These are phyloP conservation scores for Leptothorax acervorum DNA, from an alignment of 2,888 invertebrate species.

Conservation along the genomic window DNA sequence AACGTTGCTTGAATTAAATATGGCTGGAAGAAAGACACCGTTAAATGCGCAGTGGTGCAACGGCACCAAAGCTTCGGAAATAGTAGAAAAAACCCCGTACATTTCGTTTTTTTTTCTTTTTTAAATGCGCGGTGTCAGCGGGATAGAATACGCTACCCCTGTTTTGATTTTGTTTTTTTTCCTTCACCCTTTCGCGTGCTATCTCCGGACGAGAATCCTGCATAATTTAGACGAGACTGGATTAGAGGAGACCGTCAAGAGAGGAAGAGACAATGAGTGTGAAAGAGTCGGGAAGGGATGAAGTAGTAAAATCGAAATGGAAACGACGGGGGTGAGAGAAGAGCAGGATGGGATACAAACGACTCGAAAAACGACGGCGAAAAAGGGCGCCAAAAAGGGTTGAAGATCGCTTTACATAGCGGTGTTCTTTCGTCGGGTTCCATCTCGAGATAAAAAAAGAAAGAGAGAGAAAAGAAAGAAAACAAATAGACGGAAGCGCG, in stretches of 20 bases:
- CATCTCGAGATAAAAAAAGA: slow-evolving; percentile 67
- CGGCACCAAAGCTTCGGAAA: slow-evolving; percentile 57
- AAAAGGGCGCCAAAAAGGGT: slow-evolving; percentile 80
- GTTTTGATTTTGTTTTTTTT: slow-evolving; percentile 77
- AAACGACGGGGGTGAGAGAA: slow-evolving; percentile 59
- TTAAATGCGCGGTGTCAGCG: slow-evolving; percentile 45
- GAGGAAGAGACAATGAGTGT: slow-evolving; percentile 54
- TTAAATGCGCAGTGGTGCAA: slow-evolving; percentile 55
- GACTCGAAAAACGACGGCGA: slow-evolving; percentile 62
- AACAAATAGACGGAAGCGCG: slow-evolving; percentile 83
- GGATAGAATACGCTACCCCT: slow-evolving; percentile 73
- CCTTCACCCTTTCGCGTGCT: slow-evolving; percentile 58
- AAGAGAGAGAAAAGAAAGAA: slow-evolving; percentile 66
- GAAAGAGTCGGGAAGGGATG: slow-evolving; percentile 42
- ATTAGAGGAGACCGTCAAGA: slow-evolving; percentile 64
- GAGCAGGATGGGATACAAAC: slow-evolving; percentile 54
- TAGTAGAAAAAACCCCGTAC: slow-evolving; percentile 60
- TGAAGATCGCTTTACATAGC: slow-evolving; percentile 81
- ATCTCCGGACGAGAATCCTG: slow-evolving; percentile 66
- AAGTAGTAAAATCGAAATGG: slow-evolving; percentile 56
- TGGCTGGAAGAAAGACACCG: slow-evolving; percentile 75
- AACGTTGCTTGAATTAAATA: slow-evolving; percentile 73
- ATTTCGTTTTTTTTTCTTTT: slow-evolving; percentile 62
- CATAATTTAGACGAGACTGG: slow-evolving; percentile 75
- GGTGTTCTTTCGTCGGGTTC: slow-evolving; percentile 61